These are phyloP conservation scores for Cyprinodon diabolis DNA, from an alignment of 2,797 vertebrate genomes.

Conservation along the genomic window DNA sequence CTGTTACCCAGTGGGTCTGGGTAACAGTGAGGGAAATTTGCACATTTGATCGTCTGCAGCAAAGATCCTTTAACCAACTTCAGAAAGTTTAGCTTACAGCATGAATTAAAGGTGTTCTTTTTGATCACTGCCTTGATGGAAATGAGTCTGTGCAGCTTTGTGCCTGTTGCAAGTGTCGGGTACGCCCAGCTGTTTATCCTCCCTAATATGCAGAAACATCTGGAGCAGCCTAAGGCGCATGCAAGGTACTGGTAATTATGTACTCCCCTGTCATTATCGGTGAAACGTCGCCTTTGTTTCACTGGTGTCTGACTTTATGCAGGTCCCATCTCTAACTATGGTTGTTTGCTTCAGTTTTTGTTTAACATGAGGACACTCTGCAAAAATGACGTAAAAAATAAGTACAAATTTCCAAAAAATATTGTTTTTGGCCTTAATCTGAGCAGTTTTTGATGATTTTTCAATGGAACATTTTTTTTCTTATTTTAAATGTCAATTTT, in stretches of 20 bases:
- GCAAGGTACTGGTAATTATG: constrained; percentile 28
- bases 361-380: constrained; percentile 19
- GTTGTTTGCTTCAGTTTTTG: constrained; percentile 14
- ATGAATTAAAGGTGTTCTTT: constrained; percentile 3
- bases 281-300: constrained; percentile 28
- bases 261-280: constrained; percentile 13
- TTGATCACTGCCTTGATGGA: constrained; percentile 33
- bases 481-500: too few relatives aligned
- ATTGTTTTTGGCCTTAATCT: too few relatives aligned
- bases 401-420: too few relatives aligned
- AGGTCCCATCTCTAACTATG: constrained; percentile 4
- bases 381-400: too few relatives aligned
- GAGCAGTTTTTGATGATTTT: too few relatives aligned
- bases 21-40: neutral
- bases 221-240: constrained; percentile 45
- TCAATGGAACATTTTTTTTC: too few relatives aligned
- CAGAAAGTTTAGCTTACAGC: constrained; percentile 5
- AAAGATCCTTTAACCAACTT: neutral
- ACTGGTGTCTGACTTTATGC: neutral
- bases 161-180: constrained; percentile 18
- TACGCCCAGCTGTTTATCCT: constrained; percentile 41
- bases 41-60: too few relatives aligned
- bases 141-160: constrained; percentile 25
- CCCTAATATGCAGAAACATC: constrained; percentile 48
- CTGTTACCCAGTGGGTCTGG: too few relatives aligned